phyloP scores from a whole-genome alignment of 1,140 invertebrate genomes.

The Drosophila aff. region DNA sequence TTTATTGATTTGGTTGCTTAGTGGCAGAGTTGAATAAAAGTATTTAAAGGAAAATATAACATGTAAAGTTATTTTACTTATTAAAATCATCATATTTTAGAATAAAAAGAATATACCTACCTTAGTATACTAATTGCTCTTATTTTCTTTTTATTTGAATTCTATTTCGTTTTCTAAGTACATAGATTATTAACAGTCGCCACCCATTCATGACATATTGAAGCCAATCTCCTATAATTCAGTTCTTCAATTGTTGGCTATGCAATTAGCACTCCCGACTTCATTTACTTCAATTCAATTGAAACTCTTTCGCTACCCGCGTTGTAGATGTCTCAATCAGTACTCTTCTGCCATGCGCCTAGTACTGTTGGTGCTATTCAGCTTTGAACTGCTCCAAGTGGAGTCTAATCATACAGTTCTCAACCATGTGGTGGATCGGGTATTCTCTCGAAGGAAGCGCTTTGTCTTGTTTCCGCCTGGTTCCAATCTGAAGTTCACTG shows the following conservation, averaged over 20 bases:
- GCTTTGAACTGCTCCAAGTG: conserved; percentile 14
- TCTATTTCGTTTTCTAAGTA: background rate
- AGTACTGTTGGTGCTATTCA: conserved; percentile 34
- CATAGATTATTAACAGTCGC: background rate
- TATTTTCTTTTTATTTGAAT: background rate
- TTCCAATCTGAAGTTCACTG: conserved; percentile 70
- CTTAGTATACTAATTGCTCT: background rate
- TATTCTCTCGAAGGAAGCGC: conserved; percentile 73
- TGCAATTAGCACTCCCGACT: conserved; percentile 20
- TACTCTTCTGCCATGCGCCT: conserved; percentile 44
- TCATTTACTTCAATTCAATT: conserved; percentile 7
- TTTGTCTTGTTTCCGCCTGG: conserved; percentile 73
- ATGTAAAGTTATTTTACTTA: no score
- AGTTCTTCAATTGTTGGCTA: conserved; percentile 15
- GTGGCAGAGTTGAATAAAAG: conserved; percentile 45
- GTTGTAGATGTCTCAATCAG: conserved; percentile 61
- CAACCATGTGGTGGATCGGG: conserved; percentile 61
- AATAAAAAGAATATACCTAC: no score
- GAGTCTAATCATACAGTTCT: conserved; percentile 44
- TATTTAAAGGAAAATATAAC: no score
- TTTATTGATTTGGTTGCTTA: conserved; percentile 65
- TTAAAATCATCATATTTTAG: no score
- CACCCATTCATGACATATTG: background rate
- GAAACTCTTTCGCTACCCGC: background rate
- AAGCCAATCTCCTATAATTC: background rate